These are phyloP conservation scores for Cyprinodon brontotheroides DNA, from an alignment of 2,113 vertebrate species.

Conservation along the genomic window DNA sequence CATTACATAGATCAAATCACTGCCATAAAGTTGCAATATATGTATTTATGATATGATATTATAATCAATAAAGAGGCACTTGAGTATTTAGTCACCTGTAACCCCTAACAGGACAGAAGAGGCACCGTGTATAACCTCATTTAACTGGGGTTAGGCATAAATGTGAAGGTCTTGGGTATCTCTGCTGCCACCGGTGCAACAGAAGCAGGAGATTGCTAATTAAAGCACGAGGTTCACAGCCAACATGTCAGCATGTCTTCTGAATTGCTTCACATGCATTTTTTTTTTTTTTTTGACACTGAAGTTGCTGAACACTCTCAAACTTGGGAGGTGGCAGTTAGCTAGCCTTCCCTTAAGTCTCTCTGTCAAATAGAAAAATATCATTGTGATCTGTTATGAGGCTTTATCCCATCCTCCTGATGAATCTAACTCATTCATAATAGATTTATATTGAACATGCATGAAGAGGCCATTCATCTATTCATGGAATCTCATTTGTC, in stretches of 20 bases:
- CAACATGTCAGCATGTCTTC: conserved; percentile 36
- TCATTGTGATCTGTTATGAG: conserved; percentile 54
- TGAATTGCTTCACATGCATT: conserved; percentile 41
- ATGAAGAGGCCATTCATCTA: conserved; percentile 71
- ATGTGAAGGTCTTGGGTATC: neutral
- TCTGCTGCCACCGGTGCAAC: conserved; percentile 13
- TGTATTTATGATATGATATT: neutral
- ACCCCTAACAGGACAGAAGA: conserved; percentile 1
- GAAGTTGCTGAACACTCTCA: conserved; percentile 24
- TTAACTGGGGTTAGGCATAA: conserved; percentile 10
- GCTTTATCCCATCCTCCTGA: conserved; percentile 45
- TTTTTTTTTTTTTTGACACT: conserved; percentile 3
- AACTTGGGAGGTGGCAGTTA: conserved; percentile 19
- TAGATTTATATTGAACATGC: conserved; percentile 71
- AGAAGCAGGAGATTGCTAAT: conserved; percentile 39
- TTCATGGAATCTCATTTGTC: conserved; percentile 71
- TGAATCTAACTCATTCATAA: conserved; percentile 72
- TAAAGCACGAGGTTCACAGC: conserved; percentile 37
- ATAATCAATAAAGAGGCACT: neutral
- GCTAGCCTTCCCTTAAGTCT: conserved; percentile 33
- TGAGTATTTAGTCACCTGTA: neutral
- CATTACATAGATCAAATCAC: too few relatives aligned
- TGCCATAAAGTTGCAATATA: neutral
- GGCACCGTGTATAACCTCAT: neutral
- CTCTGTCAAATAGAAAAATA: conserved; percentile 56